Evolutionary conservation across 2,113 vertebrate species (phyloP), one percentile per base, ranked within the genome.

Genomic region (Chloebia gouldiae): DNA sequence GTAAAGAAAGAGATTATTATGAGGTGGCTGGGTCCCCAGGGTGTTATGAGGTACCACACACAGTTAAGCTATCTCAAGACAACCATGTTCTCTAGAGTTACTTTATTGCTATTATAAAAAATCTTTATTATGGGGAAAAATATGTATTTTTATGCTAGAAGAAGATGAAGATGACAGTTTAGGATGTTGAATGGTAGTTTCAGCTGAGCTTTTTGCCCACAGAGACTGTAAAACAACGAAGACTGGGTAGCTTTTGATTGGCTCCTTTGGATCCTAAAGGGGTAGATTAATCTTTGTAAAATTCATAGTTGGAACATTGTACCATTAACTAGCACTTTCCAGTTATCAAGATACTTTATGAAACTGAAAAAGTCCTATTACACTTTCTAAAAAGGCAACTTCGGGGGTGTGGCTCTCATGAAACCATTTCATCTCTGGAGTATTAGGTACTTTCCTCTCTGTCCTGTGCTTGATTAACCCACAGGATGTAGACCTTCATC

Each of bases 21-120:
- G 96, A 97, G 96, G 95, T 93, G 91, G 59, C 97, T 97, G 92
- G 77, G 89, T 98, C 98, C 97, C 98, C 84, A 92, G 98, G 90
- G 97, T 2, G 92, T 97, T 98, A 97, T 98, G 98, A 98, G 97
- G 91, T 85, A 97, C 95, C 97, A 98, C 96, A 95, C 96, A 97
- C 96, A 98, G 97, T 98, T 98, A 98, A 98, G 97, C 98, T 98
- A 98, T 98, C 97, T 98, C 98, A 98, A 98, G 98, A 97, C 98
- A 98, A 98, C 98, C 97, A 98, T 98, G 97, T 98, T 98, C 98
- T 98, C 95, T 94, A 92, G 96, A 98, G 98, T 97, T 98, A 96
- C 96, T 98, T 98, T 98, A 98, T 98, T 98, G 97, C 98, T 98
- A 98, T 98, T 98, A 98, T 98, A 98, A 98, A 98, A 98, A 98